Conservation (phyloP, 2,888 invertebrate genomes). For the Anthoptus insignis region DNA sequence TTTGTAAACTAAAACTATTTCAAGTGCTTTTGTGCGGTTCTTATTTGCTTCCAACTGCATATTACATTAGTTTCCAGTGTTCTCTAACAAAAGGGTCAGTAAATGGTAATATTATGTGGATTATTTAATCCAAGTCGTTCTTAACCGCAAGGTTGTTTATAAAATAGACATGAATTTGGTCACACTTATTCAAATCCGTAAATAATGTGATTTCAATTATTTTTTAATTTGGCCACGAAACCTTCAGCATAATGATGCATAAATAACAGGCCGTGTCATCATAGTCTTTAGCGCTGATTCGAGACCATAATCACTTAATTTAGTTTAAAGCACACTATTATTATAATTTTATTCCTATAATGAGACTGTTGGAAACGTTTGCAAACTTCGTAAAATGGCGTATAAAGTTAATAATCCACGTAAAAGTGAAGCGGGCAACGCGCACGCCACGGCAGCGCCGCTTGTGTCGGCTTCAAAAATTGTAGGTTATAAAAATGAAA, state of each 20-base stretch:
- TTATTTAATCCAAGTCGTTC: constrained; percentile 53
- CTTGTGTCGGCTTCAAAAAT: constrained; percentile 86
- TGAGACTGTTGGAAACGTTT: constrained; percentile 81
- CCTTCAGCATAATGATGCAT: constrained; percentile 68
- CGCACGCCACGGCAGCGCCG: constrained; percentile 86
- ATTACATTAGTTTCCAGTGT: constrained; percentile 69
- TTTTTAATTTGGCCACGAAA: constrained; percentile 53
- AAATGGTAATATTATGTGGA: constrained; percentile 23
- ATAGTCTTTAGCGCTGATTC: constrained; percentile 77
- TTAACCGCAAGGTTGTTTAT: constrained; percentile 49
- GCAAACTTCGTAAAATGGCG: constrained; percentile 85
- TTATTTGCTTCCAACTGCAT: constrained; percentile 73
- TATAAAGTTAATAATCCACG: constrained; percentile 86
- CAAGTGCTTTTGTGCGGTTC: constrained; percentile 59
- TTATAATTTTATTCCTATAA: constrained; percentile 83
- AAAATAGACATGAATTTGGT: constrained; percentile 55
- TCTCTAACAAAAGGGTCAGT: constrained; percentile 59
- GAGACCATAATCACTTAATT: constrained; percentile 84
- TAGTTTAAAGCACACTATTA: constrained; percentile 79
- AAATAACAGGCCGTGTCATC: constrained; percentile 77
- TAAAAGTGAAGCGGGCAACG: constrained; percentile 78
- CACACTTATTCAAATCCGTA: constrained; percentile 58
- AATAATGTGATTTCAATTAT: constrained; percentile 54
- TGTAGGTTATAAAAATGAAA: constrained; percentile 87
- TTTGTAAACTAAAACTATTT: constrained; percentile 61